Percentiles rank a stretch among this genome's conserved stretches.
Conservation (phyloP, 1,140 invertebrate species). For the Cherax quadricarinatus region DNA sequence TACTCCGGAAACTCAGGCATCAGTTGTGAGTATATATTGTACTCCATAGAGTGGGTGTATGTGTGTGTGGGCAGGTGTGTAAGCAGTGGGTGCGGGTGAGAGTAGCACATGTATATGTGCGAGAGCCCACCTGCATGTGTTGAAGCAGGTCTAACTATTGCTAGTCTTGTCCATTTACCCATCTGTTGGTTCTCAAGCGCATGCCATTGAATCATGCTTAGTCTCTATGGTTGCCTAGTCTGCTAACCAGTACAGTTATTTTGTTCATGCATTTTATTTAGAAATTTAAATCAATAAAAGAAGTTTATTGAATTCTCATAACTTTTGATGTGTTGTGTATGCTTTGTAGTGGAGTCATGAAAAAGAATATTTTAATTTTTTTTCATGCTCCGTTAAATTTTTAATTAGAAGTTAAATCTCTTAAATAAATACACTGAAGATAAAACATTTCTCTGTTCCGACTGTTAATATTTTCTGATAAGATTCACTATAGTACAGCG, state of each 20-base stretch:
- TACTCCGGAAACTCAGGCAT: slow-evolving; percentile 30
- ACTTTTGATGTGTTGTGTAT: background rate
- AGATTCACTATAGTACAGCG: too few relatives aligned
- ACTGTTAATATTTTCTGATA: background rate
- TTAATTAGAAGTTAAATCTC: too few relatives aligned
- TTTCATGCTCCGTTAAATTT: too few relatives aligned
- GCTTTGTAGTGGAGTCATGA: background rate
- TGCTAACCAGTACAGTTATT: background rate
- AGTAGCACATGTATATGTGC: too few relatives aligned
- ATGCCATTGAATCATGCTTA: background rate
- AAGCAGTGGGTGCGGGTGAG: too few relatives aligned
- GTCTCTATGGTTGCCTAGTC: background rate
- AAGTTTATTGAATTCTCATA: background rate
- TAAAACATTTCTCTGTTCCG: background rate
- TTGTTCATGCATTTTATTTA: background rate
- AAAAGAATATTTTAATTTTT: background rate
- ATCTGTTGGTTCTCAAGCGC: too few relatives aligned
- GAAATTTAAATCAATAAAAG: background rate
- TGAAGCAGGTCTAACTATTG: too few relatives aligned
- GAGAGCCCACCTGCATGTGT: too few relatives aligned
- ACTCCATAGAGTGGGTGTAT: background rate
- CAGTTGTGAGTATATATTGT: slow-evolving; percentile 44
- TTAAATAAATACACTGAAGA: too few relatives aligned
- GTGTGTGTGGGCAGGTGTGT: background rate
- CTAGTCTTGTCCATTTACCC: too few relatives aligned